These are phyloP conservation scores for Mungos mungo DNA, from an alignment of 2,113 vertebrate species.

Conservation along the genomic window DNA sequence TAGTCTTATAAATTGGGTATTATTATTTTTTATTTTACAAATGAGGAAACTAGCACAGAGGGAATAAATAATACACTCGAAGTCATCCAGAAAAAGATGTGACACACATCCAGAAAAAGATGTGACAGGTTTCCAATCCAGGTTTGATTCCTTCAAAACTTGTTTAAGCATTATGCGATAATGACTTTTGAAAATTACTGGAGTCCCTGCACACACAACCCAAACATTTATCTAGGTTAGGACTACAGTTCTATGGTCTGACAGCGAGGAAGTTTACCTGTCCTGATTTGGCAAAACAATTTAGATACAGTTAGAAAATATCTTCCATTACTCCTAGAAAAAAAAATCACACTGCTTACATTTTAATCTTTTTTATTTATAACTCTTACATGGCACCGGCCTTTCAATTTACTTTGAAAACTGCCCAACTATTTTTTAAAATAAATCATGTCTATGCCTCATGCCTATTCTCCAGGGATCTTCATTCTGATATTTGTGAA, in stretches of 20 bases:
- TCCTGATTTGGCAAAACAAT: not conserved
- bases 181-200: slow-evolving; percentile 16
- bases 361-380: not conserved
- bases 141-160: not conserved
- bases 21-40: slow-evolving; percentile 36
- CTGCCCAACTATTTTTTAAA: not conserved
- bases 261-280: not conserved
- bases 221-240: not conserved
- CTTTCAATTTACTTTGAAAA: slow-evolving; percentile 42
- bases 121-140: not conserved
- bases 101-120: not conserved
- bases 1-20: not conserved
- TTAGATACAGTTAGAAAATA: not conserved
- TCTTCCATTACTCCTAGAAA: not conserved
- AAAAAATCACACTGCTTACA: not conserved
- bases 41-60: not conserved
- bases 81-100: not conserved
- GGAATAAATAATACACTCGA: not conserved
- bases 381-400: not conserved
- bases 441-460: slow-evolving; percentile 77
- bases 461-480: not conserved
- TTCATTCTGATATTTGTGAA: slow-evolving; percentile 49
- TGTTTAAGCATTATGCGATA: not conserved
- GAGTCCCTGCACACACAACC: not conserved
- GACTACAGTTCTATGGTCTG: not conserved